Evolutionary conservation across 2,888 invertebrate genomes (phyloP).

Genomic region (Apomyelois bistriatella): DNA sequence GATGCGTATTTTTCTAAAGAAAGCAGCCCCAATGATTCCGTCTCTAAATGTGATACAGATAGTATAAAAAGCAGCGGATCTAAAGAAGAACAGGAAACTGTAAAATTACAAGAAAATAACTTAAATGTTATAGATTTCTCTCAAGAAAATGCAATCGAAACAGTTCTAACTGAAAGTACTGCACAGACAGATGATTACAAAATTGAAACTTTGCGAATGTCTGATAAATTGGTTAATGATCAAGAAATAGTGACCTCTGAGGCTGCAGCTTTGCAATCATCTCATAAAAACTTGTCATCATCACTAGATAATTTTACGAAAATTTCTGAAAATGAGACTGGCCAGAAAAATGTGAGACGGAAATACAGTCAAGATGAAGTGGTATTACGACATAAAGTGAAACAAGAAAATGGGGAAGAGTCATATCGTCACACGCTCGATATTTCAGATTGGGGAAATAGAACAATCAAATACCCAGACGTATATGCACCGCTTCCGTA

Average conservation of each 20-base stretch:
- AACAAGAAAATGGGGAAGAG: not conserved
- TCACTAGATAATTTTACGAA: slow-evolving; percentile 34
- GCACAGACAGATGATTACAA: slow-evolving; percentile 63
- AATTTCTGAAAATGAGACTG: not conserved
- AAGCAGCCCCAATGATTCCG: slow-evolving; percentile 62
- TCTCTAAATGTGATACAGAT: slow-evolving; percentile 59
- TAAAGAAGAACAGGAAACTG: slow-evolving; percentile 25
- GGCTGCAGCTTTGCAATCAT: not conserved
- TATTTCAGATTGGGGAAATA: slow-evolving; percentile 62
- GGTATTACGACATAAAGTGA: not conserved
- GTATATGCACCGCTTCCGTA: slow-evolving; percentile 88
- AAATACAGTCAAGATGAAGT: slow-evolving; percentile 4
- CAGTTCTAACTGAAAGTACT: slow-evolving; percentile 1
- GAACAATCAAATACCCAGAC: slow-evolving; percentile 82
- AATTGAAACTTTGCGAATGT: slow-evolving; percentile 47
- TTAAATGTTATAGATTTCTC: not conserved
- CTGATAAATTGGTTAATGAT: slow-evolving; percentile 25
- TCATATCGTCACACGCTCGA: slow-evolving; percentile 27
- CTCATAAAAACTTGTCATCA: slow-evolving; percentile 21
- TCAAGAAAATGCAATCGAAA: not conserved
- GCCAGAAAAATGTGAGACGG: not conserved
- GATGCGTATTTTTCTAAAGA: slow-evolving; percentile 68
- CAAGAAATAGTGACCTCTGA: not conserved
- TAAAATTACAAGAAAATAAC: not conserved
- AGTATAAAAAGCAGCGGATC: slow-evolving; percentile 54